Evolutionary conservation across 1,140 invertebrate species (phyloP), one percentile per base, ranked within the genome.

Genomic region (Neodiprion lecontei): DNA sequence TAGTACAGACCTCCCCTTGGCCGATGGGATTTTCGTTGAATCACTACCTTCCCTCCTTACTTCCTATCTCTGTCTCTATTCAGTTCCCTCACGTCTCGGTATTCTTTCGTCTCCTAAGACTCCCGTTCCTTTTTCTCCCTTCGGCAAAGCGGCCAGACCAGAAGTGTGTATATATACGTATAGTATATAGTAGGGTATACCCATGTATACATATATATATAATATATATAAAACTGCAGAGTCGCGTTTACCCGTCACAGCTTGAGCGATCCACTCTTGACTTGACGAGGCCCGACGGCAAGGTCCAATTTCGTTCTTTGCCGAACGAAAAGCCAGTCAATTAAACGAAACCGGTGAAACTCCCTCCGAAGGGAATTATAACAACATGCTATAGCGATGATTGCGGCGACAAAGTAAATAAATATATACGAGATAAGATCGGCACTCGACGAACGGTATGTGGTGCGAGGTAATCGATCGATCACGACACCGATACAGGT

Each of bases 1-100:
- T 73, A 67, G 28, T 73, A 68, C 67, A n/a, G 71, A 67, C 48
- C 72, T 50, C 50, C 67, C 67, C 53, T 73, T 73, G 23, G 65
- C 21, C 14, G 72, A 47, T 12, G 10, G 67, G 23, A 73, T 40
- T 47, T 67, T 49, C 75, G 40, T 61, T 61, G 53, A 61, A 61
- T 74, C 50, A 47, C 75, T 47, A 17, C 48, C 53, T 53, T 69
- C 48, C 49, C 61, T 48, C 49, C 69, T 48, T 70, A 11, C n/a
- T 17, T 9, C 14, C 47, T 23, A 12, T 65, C 48, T 49, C 12
- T 50, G 12, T 69, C n/a, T 40, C 17, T 28, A 12, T 50, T 12
- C 28, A 40, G 12, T n/a, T 68, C 53, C 17, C 67, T 61, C 21
- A 12, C 50, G 14, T 7, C 70, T 0, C 0, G 28, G 28, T 40